A percentile compares a stretch with the other conserved stretches of the same genome.
These are phyloP conservation scores for Volucella bombylans DNA, from an alignment of 2,888 invertebrate species.

Conservation along the genomic window DNA sequence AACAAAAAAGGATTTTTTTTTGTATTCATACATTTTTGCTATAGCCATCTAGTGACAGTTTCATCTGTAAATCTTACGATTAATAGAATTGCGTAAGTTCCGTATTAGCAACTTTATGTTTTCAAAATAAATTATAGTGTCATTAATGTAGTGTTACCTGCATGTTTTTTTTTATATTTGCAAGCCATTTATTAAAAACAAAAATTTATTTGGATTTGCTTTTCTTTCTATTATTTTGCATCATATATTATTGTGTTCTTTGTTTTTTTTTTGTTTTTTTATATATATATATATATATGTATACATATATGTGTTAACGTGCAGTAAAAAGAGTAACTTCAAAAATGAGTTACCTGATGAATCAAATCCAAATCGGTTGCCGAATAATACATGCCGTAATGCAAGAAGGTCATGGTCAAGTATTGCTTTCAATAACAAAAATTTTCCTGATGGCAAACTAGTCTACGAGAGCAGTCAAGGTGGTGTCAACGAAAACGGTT, in stretches of 20 bases:
- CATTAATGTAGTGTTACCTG: constrained; percentile 56
- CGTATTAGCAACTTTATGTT: constrained; percentile 61
- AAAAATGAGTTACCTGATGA: constrained; percentile 74
- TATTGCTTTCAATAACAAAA: constrained; percentile 77
- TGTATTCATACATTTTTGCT: constrained; percentile 74
- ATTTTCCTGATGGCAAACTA: constrained; percentile 77
- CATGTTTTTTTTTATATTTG: constrained; percentile 61
- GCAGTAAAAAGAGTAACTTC: constrained; percentile 75
- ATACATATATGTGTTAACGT: constrained; percentile 52
- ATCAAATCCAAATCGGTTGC: constrained; percentile 68
- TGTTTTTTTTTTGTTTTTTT: constrained; percentile 45
- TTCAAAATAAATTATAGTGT: constrained; percentile 54
- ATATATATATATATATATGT: constrained; percentile 55
- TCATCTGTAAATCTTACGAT: constrained; percentile 95
- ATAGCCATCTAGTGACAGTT: constrained; percentile 95
- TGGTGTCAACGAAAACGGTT: constrained; percentile 76
- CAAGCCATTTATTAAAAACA: constrained; percentile 27
- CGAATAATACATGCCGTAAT: constrained; percentile 73
- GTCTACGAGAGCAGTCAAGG: constrained; percentile 76
- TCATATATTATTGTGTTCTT: constrained; percentile 52
- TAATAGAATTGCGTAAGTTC: constrained; percentile 96
- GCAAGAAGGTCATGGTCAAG: constrained; percentile 77
- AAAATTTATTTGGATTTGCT: constrained; percentile 25
- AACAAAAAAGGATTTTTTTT: constrained; percentile 54
- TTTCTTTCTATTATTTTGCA: constrained; percentile 24